Evolutionary conservation across 2,113 vertebrate species (phyloP).

Genomic region (Camelus bactrianus): DNA sequence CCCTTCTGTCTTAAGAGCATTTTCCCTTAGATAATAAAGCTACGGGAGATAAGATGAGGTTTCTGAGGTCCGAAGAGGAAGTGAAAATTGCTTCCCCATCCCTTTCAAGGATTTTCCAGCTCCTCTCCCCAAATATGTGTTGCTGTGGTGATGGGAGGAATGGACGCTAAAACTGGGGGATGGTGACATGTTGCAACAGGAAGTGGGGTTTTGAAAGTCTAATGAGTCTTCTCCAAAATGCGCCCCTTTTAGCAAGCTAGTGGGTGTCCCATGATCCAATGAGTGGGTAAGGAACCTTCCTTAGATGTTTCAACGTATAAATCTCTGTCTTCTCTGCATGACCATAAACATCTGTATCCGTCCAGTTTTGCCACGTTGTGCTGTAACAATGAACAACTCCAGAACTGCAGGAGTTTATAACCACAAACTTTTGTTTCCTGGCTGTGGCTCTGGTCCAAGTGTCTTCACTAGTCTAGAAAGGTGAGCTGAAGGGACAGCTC

Average conservation of each 20-base stretch:
- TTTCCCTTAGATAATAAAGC: background rate
- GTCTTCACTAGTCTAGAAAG: background rate
- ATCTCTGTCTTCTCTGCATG: background rate
- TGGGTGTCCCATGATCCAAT: background rate
- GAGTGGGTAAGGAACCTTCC: background rate
- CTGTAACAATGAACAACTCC: background rate
- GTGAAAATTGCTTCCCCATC: background rate
- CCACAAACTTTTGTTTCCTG: background rate
- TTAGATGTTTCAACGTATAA: background rate
- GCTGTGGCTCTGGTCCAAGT: background rate
- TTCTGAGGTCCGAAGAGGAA: background rate
- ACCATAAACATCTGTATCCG: accelerated
- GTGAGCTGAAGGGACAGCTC: background rate
- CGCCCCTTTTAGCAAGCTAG: background rate
- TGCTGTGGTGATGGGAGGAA: background rate
- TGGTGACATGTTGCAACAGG: background rate
- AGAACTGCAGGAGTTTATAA: no score
- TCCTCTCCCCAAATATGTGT: background rate
- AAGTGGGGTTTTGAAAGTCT: background rate
- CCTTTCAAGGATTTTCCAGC: background rate
- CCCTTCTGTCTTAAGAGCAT: background rate
- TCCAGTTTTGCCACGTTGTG: background rate
- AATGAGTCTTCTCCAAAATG: background rate
- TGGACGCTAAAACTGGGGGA: background rate
- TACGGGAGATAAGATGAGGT: background rate